These are phyloP conservation scores for Danionella dracula DNA, from an alignment of 2,797 vertebrate genomes.

Conservation along the genomic window DNA sequence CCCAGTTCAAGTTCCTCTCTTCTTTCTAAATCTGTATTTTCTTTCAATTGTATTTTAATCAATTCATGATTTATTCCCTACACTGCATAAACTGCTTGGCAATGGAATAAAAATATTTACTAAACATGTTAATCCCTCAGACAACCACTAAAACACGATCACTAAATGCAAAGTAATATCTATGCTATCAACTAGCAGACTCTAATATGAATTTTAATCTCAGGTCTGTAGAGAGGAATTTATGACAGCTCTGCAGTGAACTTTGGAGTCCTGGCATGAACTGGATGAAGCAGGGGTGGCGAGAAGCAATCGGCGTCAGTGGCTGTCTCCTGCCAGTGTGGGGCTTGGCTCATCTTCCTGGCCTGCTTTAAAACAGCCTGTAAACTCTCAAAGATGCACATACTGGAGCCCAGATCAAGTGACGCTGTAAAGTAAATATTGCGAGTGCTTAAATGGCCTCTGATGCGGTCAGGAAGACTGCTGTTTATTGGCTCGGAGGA, in stretches of 20 bases:
- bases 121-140: slow-evolving; percentile 1
- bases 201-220: not conserved
- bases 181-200: not conserved
- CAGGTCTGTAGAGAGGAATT: slow-evolving; percentile 16
- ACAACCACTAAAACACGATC: not conserved
- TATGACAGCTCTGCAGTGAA: slow-evolving; percentile 38
- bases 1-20: no score
- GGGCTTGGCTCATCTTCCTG: slow-evolving; percentile 57
- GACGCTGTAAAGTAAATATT: slow-evolving; percentile 52
- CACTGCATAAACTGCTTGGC: not conserved
- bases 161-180: not conserved
- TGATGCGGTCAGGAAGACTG: slow-evolving; percentile 37
- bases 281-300: slow-evolving; percentile 17
- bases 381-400: slow-evolving; percentile 50
- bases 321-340: slow-evolving; percentile 53
- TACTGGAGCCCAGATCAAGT: slow-evolving; percentile 58
- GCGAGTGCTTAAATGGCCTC: slow-evolving; percentile 37
- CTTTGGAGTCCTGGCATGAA: slow-evolving; percentile 36
- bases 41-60: not conserved
- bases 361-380: slow-evolving; percentile 52
- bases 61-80: not conserved
- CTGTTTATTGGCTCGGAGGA: slow-evolving; percentile 34
- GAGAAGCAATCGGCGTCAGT: slow-evolving; percentile 36
- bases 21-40: not conserved
- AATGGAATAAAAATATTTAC: not conserved